These are phyloP conservation scores for Camponotus fellah DNA, from an alignment of 2,888 invertebrate species.

Conservation along the genomic window DNA sequence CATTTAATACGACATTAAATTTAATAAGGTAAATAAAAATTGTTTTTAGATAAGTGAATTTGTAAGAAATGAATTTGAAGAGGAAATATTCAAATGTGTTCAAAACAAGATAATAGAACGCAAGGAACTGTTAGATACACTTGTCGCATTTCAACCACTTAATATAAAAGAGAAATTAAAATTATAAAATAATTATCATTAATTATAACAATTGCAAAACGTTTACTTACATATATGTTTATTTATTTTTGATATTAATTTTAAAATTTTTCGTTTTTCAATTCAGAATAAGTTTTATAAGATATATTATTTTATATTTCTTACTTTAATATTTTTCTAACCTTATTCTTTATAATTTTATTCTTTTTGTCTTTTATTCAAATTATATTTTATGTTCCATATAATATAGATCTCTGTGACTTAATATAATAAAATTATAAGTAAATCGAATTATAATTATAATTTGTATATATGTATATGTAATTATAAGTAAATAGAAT, in stretches of 20 bases:
- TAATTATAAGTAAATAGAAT: no score
- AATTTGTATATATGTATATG: no score
- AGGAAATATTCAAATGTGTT: not conserved
- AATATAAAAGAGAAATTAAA: not conserved
- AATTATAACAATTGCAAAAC: not conserved
- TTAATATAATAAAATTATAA: no score
- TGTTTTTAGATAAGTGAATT: not conserved
- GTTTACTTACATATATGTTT: not conserved
- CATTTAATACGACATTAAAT: not conserved
- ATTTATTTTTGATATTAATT: constrained; percentile 3
- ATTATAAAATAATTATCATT: not conserved
- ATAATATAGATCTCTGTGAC: no score
- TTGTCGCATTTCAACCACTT: not conserved
- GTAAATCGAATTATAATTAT: no score
- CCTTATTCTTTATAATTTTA: no score
- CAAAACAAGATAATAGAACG: not conserved
- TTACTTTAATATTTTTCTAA: no score
- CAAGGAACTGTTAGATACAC: not conserved
- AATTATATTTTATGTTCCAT: no score
- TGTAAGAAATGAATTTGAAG: not conserved
- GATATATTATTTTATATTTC: no score
- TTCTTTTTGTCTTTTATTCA: no score
- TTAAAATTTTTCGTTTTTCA: not conserved
- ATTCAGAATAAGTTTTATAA: no score
- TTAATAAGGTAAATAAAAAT: not conserved